phyloP scores from a whole-genome alignment of 2,888 invertebrate species.

The Catocala sponsa region DNA sequence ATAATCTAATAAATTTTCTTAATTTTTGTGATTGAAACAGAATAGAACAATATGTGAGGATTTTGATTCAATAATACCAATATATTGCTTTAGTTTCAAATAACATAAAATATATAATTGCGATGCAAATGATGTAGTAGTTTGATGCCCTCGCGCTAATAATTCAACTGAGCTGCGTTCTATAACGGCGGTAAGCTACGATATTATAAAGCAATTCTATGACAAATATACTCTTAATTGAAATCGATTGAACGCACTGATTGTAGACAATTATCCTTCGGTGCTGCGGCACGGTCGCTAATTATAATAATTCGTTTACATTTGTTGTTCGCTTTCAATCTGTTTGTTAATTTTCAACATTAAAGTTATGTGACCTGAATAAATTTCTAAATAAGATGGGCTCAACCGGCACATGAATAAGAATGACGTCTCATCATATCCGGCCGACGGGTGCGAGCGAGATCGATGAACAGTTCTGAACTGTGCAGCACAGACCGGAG shows the following conservation, averaged over 20 bases:
- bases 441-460: constrained; percentile 22
- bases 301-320: constrained; percentile 30
- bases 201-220: constrained; percentile 13
- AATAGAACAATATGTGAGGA: not conserved
- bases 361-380: constrained; percentile 33
- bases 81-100: no score
- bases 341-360: constrained; percentile 39
- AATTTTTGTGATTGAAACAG: not conserved
- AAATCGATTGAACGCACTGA: constrained; percentile 24
- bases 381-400: constrained; percentile 18
- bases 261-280: constrained; percentile 29
- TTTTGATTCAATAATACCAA: no score
- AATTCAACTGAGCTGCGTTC: no score
- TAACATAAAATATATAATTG: no score
- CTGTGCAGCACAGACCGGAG: constrained; percentile 57
- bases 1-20: not conserved
- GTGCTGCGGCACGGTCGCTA: constrained; percentile 25
- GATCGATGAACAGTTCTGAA: constrained; percentile 43
- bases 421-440: constrained; percentile 15
- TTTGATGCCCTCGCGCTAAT: no score
- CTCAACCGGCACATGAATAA: constrained; percentile 22
- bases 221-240: constrained; percentile 14
- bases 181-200: not conserved
- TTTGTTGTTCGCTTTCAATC: constrained; percentile 27
- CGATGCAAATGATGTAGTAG: no score